phyloP scores from a whole-genome alignment of 2,113 vertebrate genomes.

The Ameiurus melas region DNA sequence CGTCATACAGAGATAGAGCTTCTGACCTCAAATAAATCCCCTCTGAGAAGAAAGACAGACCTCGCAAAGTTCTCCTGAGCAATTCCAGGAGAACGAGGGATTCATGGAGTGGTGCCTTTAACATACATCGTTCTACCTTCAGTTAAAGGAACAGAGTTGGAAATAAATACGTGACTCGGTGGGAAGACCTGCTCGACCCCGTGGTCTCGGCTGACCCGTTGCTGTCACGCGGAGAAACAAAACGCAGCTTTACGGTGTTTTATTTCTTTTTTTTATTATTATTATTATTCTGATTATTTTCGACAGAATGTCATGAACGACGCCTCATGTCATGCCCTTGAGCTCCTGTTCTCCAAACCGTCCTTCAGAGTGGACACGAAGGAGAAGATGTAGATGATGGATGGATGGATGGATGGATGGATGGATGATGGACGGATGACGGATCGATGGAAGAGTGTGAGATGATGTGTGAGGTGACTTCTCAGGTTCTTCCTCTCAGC shows the following conservation, averaged over 20 bases:
- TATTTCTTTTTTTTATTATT: neutral
- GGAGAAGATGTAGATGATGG: slow-evolving; percentile 10
- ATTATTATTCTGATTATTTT: too few relatives aligned
- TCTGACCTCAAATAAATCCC: neutral
- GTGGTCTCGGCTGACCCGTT: neutral
- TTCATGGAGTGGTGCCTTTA: neutral
- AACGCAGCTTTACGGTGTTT: neutral
- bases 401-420: neutral
- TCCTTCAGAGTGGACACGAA: neutral
- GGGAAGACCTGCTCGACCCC: neutral
- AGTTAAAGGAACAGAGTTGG: neutral
- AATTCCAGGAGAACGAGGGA: neutral
- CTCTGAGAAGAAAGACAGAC: neutral
- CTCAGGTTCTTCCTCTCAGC: slow-evolving; percentile 9
- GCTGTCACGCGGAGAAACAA: neutral
- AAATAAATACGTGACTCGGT: neutral
- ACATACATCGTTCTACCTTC: neutral
- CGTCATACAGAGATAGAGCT: neutral
- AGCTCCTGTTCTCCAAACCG: neutral
- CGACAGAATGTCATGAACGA: neutral
- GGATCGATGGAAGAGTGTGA: neutral
- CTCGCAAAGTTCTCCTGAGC: neutral
- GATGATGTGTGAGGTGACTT: neutral
- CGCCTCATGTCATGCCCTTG: slow-evolving; percentile 9
- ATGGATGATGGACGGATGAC: neutral